These are phyloP conservation scores for Thecocarcelia acutangulata DNA, from an alignment of 2,888 invertebrate genomes.

Conservation along the genomic window DNA sequence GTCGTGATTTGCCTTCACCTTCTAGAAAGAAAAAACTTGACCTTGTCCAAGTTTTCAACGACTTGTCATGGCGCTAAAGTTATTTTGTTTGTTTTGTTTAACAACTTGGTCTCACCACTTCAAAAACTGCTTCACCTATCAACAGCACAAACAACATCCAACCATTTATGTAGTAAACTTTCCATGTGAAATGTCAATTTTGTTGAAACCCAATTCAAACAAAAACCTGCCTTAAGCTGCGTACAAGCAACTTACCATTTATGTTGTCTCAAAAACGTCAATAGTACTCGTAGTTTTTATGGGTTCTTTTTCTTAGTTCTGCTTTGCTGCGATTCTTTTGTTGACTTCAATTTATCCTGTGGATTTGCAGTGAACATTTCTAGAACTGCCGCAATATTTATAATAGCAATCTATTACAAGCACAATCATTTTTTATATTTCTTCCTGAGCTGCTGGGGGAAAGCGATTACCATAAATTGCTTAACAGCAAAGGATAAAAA, in stretches of 20 bases:
- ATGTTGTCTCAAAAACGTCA: conserved; percentile 1
- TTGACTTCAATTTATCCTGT: conserved; percentile 38
- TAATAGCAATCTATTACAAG: conserved; percentile 50
- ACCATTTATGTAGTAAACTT: conserved; percentile 3
- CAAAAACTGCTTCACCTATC: conserved; percentile 29
- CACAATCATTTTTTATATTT: conserved; percentile 3
- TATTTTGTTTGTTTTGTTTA: conserved; percentile 5
- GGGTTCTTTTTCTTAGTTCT: background rate
- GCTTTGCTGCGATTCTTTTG: background rate
- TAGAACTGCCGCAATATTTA: conserved; percentile 54
- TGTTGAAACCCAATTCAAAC: background rate
- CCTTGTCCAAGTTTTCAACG: conserved; percentile 3
- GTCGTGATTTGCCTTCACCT: conserved; percentile 3
- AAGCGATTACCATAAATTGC: conserved; percentile 27
- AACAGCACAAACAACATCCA: conserved; percentile 18
- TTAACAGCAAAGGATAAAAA: too few species aligned
- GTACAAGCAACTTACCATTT: background rate
- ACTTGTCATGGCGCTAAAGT: background rate
- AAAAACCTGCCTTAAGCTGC: background rate
- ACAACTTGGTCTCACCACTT: background rate
- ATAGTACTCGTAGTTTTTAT: conserved; percentile 24
- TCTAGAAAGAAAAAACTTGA: conserved; percentile 4
- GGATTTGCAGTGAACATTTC: conserved; percentile 12
- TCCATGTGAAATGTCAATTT: conserved; percentile 9
- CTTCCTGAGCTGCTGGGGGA: background rate